Evolutionary conservation across 2,113 vertebrate genomes (phyloP).

Genomic region (Coptodon bakossiorum): DNA sequence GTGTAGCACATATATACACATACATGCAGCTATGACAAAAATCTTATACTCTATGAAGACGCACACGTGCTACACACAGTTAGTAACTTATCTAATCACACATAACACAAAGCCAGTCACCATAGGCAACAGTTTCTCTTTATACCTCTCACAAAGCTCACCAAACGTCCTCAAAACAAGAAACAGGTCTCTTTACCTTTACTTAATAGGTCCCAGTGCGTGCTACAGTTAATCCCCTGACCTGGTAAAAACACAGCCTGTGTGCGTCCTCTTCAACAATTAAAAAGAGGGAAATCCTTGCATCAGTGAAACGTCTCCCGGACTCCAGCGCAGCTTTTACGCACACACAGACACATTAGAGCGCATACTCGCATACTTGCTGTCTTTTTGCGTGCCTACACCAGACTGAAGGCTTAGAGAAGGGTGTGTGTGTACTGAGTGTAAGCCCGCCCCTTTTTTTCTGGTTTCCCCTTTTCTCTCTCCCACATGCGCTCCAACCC

Average conservation of each 20-base stretch:
- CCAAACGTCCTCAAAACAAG: background rate
- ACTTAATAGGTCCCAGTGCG: background rate
- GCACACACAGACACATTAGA: background rate
- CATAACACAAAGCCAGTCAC: background rate
- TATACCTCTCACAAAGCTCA: background rate
- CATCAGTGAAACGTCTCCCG: constrained; percentile 20
- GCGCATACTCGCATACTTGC: constrained; percentile 40
- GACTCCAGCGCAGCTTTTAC: background rate
- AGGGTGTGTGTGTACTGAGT: constrained; percentile 44
- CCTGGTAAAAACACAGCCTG: background rate
- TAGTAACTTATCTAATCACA: background rate
- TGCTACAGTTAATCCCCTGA: constrained; percentile 28
- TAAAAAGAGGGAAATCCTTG: constrained; percentile 35
- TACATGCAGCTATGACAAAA: background rate
- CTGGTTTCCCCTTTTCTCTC: constrained; percentile 15
- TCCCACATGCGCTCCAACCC: constrained; percentile 9
- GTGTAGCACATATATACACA: background rate
- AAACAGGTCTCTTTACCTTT: constrained; percentile 26
- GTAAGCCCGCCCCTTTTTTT: constrained; percentile 47
- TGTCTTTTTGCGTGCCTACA: constrained; percentile 36
- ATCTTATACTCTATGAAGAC: background rate
- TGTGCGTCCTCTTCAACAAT: background rate
- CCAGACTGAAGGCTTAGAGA: constrained; percentile 50
- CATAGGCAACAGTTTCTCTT: background rate
- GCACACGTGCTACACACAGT: background rate